Evolutionary conservation across 92 coral and sea anemone species (phyloP).

Genomic region (Metridium senile): DNA sequence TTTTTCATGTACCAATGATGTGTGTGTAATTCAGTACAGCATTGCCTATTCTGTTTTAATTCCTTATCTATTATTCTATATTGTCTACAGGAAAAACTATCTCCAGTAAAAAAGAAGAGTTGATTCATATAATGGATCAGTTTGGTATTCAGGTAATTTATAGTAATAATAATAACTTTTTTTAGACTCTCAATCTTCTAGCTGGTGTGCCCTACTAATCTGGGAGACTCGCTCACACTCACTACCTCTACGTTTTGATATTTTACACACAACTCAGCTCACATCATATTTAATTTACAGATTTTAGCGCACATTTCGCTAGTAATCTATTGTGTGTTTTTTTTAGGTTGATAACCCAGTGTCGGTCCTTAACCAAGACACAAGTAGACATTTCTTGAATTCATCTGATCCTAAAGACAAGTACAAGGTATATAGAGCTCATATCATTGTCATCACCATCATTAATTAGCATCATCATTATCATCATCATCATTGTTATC

Average conservation of each 20-base stretch:
- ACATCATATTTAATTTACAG: no score
- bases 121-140: constrained; percentile 90
- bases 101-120: constrained; percentile 88
- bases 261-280: no score
- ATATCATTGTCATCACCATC: no score
- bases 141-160: constrained; percentile 86
- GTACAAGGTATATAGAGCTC: constrained; percentile 63
- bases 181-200: no score
- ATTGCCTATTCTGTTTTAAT: not conserved
- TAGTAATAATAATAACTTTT: not conserved
- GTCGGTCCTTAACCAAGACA: constrained; percentile 93
- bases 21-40: not conserved
- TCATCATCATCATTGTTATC: no score
- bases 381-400: constrained; percentile 89
- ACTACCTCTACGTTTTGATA: no score
- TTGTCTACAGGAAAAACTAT: constrained; percentile 64
- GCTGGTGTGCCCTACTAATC: no score
- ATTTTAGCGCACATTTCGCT: no score
- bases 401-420: constrained; percentile 93
- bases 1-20: not conserved
- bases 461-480: no score
- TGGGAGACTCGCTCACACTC: no score
- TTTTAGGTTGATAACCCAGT: constrained; percentile 92
- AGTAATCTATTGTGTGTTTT: not conserved
- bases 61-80: not conserved